These are phyloP conservation scores for Acanthaster planci DNA, from an alignment of 35 echinoderm and acorn worm genomes.

Conservation along the genomic window DNA sequence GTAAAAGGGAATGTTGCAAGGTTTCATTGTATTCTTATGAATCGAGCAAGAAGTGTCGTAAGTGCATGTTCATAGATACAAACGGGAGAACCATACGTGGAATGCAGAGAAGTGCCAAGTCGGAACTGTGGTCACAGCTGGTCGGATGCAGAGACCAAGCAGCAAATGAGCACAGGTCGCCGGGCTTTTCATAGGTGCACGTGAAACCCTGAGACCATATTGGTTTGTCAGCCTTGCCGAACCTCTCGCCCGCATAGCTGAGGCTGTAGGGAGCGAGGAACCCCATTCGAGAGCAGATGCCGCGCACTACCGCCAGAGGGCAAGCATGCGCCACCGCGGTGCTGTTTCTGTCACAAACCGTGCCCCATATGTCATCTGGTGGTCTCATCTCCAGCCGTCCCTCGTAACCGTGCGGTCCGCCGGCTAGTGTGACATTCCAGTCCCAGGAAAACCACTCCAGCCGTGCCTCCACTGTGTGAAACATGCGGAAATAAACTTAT, in stretches of 20 bases:
- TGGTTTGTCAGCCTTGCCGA: not conserved
- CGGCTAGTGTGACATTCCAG: not conserved
- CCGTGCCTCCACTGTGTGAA: too few relatives aligned
- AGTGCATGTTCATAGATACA: not conserved
- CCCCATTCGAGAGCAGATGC: not conserved
- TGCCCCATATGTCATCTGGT: not conserved
- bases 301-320: too few relatives aligned
- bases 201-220: not conserved
- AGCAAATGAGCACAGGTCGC: not conserved
- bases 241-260: not conserved
- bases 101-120: not conserved
- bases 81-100: not conserved
- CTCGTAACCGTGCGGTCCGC: not conserved
- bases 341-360: not conserved
- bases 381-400: not conserved
- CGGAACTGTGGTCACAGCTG: not conserved
- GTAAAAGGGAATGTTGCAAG: not conserved
- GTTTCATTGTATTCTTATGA: not conserved
- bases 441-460: not conserved
- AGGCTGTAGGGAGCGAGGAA: not conserved
- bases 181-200: not conserved
- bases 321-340: not conserved
- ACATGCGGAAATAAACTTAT: too few relatives aligned
- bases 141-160: not conserved
- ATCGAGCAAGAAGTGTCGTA: not conserved